phyloP scores from a whole-genome alignment of 1,140 invertebrate genomes.

The Akabosia matsudoensis region DNA sequence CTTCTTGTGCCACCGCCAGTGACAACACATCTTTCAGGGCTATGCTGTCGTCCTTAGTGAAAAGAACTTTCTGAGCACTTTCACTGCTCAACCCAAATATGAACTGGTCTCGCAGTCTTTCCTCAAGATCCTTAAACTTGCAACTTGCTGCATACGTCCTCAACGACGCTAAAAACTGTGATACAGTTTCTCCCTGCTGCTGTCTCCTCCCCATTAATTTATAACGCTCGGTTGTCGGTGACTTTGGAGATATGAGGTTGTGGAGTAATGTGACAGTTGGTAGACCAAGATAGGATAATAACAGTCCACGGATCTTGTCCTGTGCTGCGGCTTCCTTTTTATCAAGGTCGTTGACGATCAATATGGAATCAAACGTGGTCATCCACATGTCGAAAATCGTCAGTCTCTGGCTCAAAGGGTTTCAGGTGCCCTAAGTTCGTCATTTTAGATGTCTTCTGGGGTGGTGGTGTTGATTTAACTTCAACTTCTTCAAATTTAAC shows the following conservation, averaged over 20 bases:
- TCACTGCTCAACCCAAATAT: slow-evolving; percentile 32
- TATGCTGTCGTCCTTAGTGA: not conserved
- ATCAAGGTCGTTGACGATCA: slow-evolving; percentile 13
- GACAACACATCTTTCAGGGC: not conserved
- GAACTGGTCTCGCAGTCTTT: slow-evolving; percentile 35
- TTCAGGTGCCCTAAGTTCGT: not conserved
- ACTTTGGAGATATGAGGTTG: slow-evolving; percentile 9
- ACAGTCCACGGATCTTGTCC: not conserved
- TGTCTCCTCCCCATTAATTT: slow-evolving; percentile 39
- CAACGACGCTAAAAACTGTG: slow-evolving; percentile 34
- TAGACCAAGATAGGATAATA: slow-evolving; percentile 17
- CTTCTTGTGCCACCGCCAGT: not conserved
- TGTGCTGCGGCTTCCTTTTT: no score
- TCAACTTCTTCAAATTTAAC: not conserved
- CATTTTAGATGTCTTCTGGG: not conserved
- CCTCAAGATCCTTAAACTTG: slow-evolving; percentile 37
- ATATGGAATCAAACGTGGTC: not conserved
- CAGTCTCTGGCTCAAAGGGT: not conserved
- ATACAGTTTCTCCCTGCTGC: slow-evolving; percentile 29
- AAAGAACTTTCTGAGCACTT: slow-evolving; percentile 1
- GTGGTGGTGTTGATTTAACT: not conserved
- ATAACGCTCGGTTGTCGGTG: slow-evolving; percentile 23
- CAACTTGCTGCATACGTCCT: slow-evolving; percentile 32
- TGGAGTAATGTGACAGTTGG: not conserved
- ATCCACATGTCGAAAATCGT: slow-evolving; percentile 22